phyloP scores from a whole-genome alignment of 2,797 vertebrate genomes.

The Sebastes ruberrimus region DNA sequence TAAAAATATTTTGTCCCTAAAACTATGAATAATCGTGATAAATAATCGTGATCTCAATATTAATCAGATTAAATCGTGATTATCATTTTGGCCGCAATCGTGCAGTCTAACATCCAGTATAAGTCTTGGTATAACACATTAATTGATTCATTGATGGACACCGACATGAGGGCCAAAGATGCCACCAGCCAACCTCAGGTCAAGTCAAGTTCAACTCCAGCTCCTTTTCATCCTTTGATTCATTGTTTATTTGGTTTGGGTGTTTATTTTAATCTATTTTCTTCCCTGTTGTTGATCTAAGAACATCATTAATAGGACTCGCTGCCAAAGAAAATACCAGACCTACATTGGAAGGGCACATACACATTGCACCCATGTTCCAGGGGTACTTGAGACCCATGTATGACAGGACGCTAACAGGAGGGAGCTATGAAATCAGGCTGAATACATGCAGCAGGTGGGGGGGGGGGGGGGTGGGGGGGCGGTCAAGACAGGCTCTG shows the following conservation, averaged over 20 bases:
- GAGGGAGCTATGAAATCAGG: slow-evolving; percentile 71
- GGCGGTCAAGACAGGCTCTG: slow-evolving; percentile 73
- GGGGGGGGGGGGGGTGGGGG: slow-evolving; percentile 37
- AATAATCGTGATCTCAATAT: no score
- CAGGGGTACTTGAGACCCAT: slow-evolving; percentile 62
- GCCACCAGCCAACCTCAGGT: background rate
- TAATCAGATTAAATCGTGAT: no score
- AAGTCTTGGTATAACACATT: background rate
- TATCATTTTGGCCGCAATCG: no score
- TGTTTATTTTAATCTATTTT: background rate
- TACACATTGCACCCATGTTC: slow-evolving; percentile 55
- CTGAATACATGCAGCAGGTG: slow-evolving; percentile 77
- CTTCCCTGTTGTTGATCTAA: background rate
- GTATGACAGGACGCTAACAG: slow-evolving; percentile 78
- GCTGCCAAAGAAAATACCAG: slow-evolving; percentile 43
- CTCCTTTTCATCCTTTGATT: background rate
- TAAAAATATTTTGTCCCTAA: no score
- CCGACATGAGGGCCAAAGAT: background rate
- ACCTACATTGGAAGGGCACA: slow-evolving; percentile 16
- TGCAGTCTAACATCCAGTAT: background rate
- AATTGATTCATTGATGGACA: background rate
- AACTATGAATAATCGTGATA: no score
- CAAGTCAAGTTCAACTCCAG: background rate
- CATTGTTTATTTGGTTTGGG: background rate
- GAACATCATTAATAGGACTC: slow-evolving; percentile 14